Percentiles rank a stretch among this genome's conserved stretches.
Conservation (phyloP, 2,113 vertebrate genomes). For the Lagopus muta region DNA sequence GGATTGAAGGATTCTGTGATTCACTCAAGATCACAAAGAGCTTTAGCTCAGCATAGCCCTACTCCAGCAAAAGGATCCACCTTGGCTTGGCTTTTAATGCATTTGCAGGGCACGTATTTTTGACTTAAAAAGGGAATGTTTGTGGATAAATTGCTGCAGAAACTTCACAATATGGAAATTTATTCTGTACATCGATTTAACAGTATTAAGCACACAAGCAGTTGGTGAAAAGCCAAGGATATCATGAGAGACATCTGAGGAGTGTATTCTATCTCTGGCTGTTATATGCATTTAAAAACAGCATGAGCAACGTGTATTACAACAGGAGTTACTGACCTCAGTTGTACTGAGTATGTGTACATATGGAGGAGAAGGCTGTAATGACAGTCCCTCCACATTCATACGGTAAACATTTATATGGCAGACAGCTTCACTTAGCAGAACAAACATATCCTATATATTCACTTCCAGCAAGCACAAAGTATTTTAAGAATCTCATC, state of each 20-base stretch:
- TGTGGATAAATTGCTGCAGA: not conserved
- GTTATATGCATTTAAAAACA: slow-evolving; percentile 28
- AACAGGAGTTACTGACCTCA: slow-evolving; percentile 34
- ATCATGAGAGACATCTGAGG: slow-evolving; percentile 34
- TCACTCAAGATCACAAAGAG: not conserved
- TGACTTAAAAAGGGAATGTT: not conserved
- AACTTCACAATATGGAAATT: not conserved
- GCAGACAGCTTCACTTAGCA: not conserved
- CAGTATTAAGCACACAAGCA: not conserved
- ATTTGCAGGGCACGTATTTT: not conserved
- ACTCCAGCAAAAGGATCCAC: not conserved
- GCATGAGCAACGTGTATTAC: slow-evolving; percentile 38
- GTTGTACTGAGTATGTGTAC: not conserved
- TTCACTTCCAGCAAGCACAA: not conserved
- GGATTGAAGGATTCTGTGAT: too few species aligned
- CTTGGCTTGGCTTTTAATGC: not conserved
- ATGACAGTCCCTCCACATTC: slow-evolving; percentile 36
- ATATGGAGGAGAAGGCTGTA: slow-evolving; percentile 42
- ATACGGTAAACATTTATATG: slow-evolving; percentile 49
- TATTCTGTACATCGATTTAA: not conserved
- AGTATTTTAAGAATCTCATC: not conserved
- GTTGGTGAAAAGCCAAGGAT: slow-evolving; percentile 50
- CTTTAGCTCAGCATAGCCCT: not conserved
- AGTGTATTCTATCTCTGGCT: slow-evolving; percentile 19
- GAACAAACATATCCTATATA: not conserved